These are phyloP conservation scores for Ictalurus furcatus DNA, from an alignment of 2,113 vertebrate species.

Conservation along the genomic window DNA sequence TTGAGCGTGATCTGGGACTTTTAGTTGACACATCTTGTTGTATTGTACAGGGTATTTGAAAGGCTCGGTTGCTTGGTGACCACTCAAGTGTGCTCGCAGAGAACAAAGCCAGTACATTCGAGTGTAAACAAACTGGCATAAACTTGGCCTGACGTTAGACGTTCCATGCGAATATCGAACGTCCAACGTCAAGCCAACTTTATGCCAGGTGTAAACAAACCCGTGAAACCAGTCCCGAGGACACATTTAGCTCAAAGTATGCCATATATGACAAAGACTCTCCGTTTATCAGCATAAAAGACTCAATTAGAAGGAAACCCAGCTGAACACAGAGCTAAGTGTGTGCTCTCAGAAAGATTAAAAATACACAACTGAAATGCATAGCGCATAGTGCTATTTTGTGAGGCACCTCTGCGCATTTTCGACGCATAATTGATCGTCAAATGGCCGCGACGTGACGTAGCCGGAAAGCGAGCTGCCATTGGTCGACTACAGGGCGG, in stretches of 20 bases:
- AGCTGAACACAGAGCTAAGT: not conserved
- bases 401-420: not conserved
- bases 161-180: too few relatives aligned
- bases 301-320: not conserved
- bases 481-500: slow-evolving; percentile 42
- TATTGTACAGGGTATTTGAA: not conserved
- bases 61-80: not conserved
- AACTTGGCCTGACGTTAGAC: too few relatives aligned
- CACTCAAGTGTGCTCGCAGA: not conserved
- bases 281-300: not conserved
- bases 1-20: not conserved
- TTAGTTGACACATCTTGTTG: not conserved
- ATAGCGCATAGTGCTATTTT: not conserved
- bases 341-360: not conserved
- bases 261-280: not conserved
- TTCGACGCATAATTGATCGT: slow-evolving; percentile 27
- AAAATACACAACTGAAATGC: not conserved
- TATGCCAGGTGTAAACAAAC: not conserved
- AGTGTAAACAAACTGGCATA: not conserved
- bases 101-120: not conserved
- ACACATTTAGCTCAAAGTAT: not conserved
- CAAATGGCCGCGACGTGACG: not conserved
- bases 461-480: not conserved
- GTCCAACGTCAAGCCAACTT: too few relatives aligned
- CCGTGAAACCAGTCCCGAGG: not conserved